Percentiles rank a stretch among this genome's conserved stretches.
Evolutionary conservation across 2,797 vertebrate genomes (phyloP).

Genomic region (Acanthurus tractus): DNA sequence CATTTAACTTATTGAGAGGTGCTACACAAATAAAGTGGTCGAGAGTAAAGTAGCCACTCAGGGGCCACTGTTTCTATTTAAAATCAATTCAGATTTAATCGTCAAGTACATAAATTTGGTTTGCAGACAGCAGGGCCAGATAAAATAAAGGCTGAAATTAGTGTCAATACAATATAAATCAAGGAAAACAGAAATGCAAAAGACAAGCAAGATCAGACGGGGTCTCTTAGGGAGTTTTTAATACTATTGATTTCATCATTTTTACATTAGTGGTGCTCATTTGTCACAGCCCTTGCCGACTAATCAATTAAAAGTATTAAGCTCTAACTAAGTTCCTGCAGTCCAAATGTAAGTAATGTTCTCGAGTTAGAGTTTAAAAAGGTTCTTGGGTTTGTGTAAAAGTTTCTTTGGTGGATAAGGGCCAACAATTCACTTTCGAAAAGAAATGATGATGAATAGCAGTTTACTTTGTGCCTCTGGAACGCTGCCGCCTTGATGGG

Average conservation of each 20-base stretch:
- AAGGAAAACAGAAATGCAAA: not conserved
- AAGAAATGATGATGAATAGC: conserved; percentile 16
- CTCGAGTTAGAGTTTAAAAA: not conserved
- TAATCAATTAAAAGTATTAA: conserved; percentile 7
- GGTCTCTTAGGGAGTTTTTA: not conserved
- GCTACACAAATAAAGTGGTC: not conserved
- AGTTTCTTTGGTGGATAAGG: not conserved
- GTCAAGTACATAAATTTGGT: not conserved
- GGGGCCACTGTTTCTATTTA: too few relatives aligned
- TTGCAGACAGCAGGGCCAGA: not conserved
- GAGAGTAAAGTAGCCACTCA: not conserved
- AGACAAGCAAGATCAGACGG: too few relatives aligned
- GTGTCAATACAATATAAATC: not conserved
- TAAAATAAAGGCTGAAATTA: not conserved
- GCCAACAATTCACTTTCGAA: conserved; percentile 17
- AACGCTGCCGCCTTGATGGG: conserved; percentile 18
- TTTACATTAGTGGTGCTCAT: not conserved
- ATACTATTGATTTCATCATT: conserved; percentile 5
- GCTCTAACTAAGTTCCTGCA: not conserved
- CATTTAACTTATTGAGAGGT: not conserved
- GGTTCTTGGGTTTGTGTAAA: not conserved
- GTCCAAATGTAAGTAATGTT: not conserved
- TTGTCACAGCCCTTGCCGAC: conserved; percentile 2
- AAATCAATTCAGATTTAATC: not conserved
- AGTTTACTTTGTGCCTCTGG: conserved; percentile 10